Evolutionary conservation across 2,113 vertebrate genomes (phyloP), one percentile per base, ranked within the genome.

Genomic region (Mormyrus lacerda): DNA sequence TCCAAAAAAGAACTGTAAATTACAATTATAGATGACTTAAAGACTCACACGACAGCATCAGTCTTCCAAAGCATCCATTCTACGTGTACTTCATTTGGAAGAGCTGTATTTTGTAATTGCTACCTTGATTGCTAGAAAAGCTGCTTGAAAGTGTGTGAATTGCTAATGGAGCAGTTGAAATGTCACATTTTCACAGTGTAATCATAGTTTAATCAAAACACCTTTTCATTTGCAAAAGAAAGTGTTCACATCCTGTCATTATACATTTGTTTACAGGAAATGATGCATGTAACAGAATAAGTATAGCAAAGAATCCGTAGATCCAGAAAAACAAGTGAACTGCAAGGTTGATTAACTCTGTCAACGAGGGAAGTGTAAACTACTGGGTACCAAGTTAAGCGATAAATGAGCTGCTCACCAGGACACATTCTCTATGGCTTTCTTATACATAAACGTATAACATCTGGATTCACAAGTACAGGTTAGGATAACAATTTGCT

Each of bases 231-330:
- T 79, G 73, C 73, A 39, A 79, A 79, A 79, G 31, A 79, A 42
- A 79, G 73, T 79, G 15, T 42, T 79, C 35, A 42, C 73, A 79
- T 79, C 73, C 35, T 79, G 73, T 79, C n/a, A 79, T 79, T 42
- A 79, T 79, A 42, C 13, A 79, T 79, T 79, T 79, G 73, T 79
- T 79, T 79, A 79, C 35, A 79, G 35, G 73, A 79, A 79, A 79
- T 35, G 73, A 39, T 79, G 73, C 73, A 79, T 79, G 73, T 39
- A 79, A 79, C 39, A 42, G 73, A 79, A 79, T 79, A 79, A 79
- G 73, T 79, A 79, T 19, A 79, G 35, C 13, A 79, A 79, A 79
- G 73, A 79, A 79, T 79, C 35, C 2, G 17, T 79, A 15, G 35
- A 79, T 79, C 35, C 35, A 42, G 61, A 35, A 42, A 79, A 79